Percentiles rank a stretch among this genome's conserved stretches.
Evolutionary conservation across 2,113 vertebrate species (phyloP).

Genomic region (Athene cunicularia): DNA sequence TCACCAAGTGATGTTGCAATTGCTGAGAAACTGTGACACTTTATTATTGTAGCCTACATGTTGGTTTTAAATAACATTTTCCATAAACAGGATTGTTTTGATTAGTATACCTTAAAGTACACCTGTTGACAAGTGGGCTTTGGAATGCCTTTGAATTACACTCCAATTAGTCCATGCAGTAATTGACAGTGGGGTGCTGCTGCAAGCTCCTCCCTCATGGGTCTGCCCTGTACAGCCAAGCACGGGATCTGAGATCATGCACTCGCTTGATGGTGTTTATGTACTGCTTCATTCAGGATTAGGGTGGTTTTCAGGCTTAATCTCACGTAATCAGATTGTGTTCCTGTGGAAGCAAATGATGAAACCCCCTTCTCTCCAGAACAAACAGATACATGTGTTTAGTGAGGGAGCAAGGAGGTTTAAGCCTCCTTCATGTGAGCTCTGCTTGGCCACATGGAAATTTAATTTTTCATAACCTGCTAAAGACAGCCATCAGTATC

Average conservation of each 20-base stretch:
- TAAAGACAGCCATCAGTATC: background rate
- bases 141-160: conserved; percentile 11
- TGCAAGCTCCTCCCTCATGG: background rate
- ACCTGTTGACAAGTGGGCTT: conserved; percentile 20
- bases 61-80: conserved; percentile 60
- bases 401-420: background rate
- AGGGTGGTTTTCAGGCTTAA: background rate
- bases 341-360: background rate
- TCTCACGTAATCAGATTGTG: background rate
- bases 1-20: background rate
- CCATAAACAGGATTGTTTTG: conserved; percentile 41
- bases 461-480: background rate
- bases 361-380: background rate
- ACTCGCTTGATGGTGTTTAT: background rate
- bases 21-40: conserved; percentile 29
- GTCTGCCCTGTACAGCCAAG: background rate
- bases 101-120: conserved; percentile 18
- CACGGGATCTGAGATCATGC: background rate
- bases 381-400: background rate
- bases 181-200: background rate
- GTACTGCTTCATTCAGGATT: background rate
- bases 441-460: background rate
- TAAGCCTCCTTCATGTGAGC: background rate
- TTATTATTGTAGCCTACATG: conserved; percentile 29
- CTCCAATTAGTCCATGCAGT: background rate